phyloP scores from a whole-genome alignment of 2,797 vertebrate species.

The Erethizon dorsatum region DNA sequence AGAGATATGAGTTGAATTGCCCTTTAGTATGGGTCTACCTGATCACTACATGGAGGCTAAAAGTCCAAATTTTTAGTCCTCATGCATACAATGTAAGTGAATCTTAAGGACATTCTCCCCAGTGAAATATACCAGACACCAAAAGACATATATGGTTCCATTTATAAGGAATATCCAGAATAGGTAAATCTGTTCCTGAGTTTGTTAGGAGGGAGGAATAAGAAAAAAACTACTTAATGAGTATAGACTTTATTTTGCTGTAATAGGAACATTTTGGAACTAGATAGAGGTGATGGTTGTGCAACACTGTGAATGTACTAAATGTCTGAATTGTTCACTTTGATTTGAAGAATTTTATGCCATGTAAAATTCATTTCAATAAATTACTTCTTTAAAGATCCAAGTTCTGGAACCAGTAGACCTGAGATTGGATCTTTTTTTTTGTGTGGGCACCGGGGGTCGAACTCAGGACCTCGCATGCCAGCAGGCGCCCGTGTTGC shows the following conservation, averaged over 20 bases:
- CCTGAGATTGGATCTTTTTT: background rate
- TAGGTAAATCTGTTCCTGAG: background rate
- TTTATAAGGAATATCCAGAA: background rate
- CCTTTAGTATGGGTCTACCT: background rate
- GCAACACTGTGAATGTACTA: background rate
- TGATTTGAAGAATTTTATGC: constrained; percentile 31
- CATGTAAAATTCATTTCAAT: background rate
- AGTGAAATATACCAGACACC: background rate
- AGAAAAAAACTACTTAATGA: background rate
- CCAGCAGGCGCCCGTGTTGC: too few species aligned
- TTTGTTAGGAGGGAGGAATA: background rate
- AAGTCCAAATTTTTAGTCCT: background rate
- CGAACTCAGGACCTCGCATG: too few species aligned
- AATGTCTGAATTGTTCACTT: background rate
- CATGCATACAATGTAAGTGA: background rate
- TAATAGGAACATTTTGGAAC: background rate
- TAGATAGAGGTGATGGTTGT: background rate
- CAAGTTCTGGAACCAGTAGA: background rate
- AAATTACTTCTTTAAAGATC: background rate
- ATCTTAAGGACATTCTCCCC: background rate
- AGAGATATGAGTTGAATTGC: background rate
- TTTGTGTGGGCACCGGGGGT: too few species aligned
- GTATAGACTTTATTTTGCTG: background rate
- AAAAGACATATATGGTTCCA: background rate
- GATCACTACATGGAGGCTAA: background rate